Base-by-base conservation (phyloP, 2,888 invertebrate genomes). In the Aporophyla lueneburgensis region DNA sequence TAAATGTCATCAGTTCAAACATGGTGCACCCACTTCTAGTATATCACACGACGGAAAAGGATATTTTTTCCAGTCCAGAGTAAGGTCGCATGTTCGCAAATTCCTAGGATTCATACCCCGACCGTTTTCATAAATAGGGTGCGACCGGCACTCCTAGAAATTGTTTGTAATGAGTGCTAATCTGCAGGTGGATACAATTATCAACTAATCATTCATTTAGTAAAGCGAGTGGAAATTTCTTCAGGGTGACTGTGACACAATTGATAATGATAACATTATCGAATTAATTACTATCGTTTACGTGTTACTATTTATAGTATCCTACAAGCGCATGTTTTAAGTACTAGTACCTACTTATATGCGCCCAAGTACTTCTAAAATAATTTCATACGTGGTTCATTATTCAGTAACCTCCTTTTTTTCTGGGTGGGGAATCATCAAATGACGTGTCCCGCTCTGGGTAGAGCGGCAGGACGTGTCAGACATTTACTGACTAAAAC, bases 171-270 rank as follows among this genome's bases (percentile, higher is more conserved):
- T 49, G 7, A 33, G 9, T 51, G 21, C 24, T 77, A 65, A 83
- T 77, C 78, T 2, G 14, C 49, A 56, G n/a, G 33, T 72, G 21
- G 81, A 62, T 70, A 81, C 70, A 70, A 70, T 63, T 67, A 83
- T 71, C 74, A 69, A 69, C 40, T 59, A 74, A 70, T 72, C 53
- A 40, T 51, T n/a, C 21, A 63, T 58, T 65, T 75, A 71, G 21
- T 59, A 51, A 49, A 24, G 24, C 66, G 40, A 16, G 61, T 84
- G 85, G 76, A 72, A 76, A 77, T 63, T 63, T 76, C 49, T 84
- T 61, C 56, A 49, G 24, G 71, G 33, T 10, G n/a, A n/a, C n/a
- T n/a, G 53, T 73, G 61, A 54, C 61, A 82, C 58, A 76, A 58
- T 73, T 67, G 61, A 69, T 53, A 27, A 16, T 54, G 71, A 84